These are phyloP conservation scores for Bombylius discolor DNA, from an alignment of 2,888 invertebrate species.

Conservation along the genomic window DNA sequence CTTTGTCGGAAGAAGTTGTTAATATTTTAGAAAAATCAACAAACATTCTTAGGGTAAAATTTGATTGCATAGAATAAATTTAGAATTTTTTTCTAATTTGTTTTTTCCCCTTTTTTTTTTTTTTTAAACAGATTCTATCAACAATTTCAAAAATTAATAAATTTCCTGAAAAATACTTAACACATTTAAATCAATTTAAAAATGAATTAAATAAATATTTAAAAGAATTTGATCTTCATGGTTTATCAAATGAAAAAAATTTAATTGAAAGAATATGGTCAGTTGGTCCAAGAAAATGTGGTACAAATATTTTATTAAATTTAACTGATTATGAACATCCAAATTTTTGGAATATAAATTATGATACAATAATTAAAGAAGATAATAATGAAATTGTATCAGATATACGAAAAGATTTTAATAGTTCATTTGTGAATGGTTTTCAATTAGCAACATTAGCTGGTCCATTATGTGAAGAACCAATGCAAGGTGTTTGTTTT, in stretches of 20 bases:
- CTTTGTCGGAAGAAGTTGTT: slow-evolving; percentile 60
- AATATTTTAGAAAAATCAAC: slow-evolving; percentile 56
- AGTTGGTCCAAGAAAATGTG: slow-evolving; percentile 79
- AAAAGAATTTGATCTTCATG: slow-evolving; percentile 40
- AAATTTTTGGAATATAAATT: slow-evolving; percentile 39
- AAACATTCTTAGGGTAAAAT: slow-evolving; percentile 50
- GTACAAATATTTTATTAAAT: slow-evolving; percentile 82
- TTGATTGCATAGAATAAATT: background rate
- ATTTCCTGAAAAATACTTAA: slow-evolving; percentile 26
- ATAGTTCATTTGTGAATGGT: slow-evolving; percentile 72
- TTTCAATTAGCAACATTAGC: slow-evolving; percentile 74
- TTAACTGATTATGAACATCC: slow-evolving; percentile 52
- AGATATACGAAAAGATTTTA: slow-evolving; percentile 44
- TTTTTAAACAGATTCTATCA: slow-evolving; percentile 20
- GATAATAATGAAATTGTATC: slow-evolving; percentile 22
- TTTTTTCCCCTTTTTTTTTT: too few relatives aligned
- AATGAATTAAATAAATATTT: slow-evolving; percentile 48
- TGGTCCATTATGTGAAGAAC: slow-evolving; percentile 94
- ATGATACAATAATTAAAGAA: slow-evolving; percentile 25
- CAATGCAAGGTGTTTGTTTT: slow-evolving; percentile 90
- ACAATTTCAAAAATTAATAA: slow-evolving; percentile 19
- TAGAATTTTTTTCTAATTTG: background rate
- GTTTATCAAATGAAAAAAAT: slow-evolving; percentile 38
- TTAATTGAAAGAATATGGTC: slow-evolving; percentile 67
- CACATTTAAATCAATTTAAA: slow-evolving; percentile 28